Evolutionary conservation across 2,113 vertebrate species (phyloP).

Genomic region (Triplophysa siluroides): DNA sequence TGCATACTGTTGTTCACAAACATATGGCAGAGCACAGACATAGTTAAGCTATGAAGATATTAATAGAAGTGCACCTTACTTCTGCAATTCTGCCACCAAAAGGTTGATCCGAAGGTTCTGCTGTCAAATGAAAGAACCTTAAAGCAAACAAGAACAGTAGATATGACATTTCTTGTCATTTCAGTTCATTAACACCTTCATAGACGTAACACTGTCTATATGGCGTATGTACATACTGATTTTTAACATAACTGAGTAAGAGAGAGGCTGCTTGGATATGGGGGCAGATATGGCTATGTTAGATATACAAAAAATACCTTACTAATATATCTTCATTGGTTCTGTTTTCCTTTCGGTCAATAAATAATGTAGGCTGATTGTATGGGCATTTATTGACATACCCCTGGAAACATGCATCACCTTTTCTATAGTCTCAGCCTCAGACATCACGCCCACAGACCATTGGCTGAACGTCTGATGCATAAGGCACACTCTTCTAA

Average conservation of each 20-base stretch:
- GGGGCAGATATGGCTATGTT: background rate
- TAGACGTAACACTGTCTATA: constrained; percentile 38
- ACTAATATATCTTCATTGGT: too few relatives aligned
- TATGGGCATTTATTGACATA: constrained; percentile 33
- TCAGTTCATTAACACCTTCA: constrained; percentile 49
- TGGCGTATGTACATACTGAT: constrained; percentile 52
- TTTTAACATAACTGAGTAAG: constrained; percentile 18
- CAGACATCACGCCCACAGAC: too few relatives aligned
- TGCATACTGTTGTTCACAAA: constrained; percentile 5
- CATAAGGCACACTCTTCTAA: too few relatives aligned
- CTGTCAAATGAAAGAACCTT: constrained; percentile 22
- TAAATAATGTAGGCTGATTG: background rate
- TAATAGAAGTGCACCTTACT: background rate
- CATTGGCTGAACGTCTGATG: too few relatives aligned
- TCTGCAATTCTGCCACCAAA: background rate
- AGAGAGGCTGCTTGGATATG: constrained; percentile 1
- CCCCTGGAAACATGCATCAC: background rate
- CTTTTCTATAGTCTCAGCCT: background rate
- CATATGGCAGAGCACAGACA: constrained; percentile 7
- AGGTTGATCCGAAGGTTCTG: background rate
- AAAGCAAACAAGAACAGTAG: constrained; percentile 46
- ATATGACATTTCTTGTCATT: constrained; percentile 48
- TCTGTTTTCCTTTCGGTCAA: too few relatives aligned
- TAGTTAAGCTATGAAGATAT: constrained; percentile 11
- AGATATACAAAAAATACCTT: background rate